Evolutionary conservation across 2,113 vertebrate species (phyloP), one percentile per base, ranked within the genome.

Genomic region (Cyprinus carpio): DNA sequence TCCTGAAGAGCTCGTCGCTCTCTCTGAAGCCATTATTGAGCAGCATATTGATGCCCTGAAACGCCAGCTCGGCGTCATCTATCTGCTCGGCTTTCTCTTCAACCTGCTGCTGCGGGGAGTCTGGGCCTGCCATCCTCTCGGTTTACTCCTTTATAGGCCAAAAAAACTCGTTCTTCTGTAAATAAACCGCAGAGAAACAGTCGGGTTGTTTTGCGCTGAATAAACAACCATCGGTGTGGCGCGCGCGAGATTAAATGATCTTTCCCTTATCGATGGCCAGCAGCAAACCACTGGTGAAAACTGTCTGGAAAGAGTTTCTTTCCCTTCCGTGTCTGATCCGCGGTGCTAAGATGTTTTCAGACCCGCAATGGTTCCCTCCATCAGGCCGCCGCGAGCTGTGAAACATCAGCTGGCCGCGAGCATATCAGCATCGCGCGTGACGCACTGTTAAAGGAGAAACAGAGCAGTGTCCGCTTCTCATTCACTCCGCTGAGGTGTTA

Each of bases 21-120:
- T 99, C 97, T 54, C 95, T 96, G 90, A 99, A 99, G 81, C 98
- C 98, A 93, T 99, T 99, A 94, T 99, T 99, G 85, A 99, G 96
- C 89, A 99, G 96, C 98, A 99, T 97, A 90, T 98, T 99, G 89
- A 99, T 99, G 71, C 98, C 98, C 5, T 96, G 96, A 91, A 99
- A 94, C 58, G 98, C 98, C 91, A 99, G 94, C 92, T 98, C 97
- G 40, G 98, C 94, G 91, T 99, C 98, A 91, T 98, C 97, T 81
- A 96, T 88, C 51, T 92, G 93, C 90, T 96, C 94, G 87, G 92
- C 90, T 88, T 92, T 92, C 89, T 92, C 92, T 86, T 94, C 94
- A n/a, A 91, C 91, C 91, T 93, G 92, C 90, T 93, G 93, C 91
- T 92, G 90, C 91, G 91, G 92, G 90, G 94, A 94, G 88, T 94